Evolutionary conservation across 2,797 vertebrate species (phyloP).

Genomic region (Cheracebus regulus): DNA sequence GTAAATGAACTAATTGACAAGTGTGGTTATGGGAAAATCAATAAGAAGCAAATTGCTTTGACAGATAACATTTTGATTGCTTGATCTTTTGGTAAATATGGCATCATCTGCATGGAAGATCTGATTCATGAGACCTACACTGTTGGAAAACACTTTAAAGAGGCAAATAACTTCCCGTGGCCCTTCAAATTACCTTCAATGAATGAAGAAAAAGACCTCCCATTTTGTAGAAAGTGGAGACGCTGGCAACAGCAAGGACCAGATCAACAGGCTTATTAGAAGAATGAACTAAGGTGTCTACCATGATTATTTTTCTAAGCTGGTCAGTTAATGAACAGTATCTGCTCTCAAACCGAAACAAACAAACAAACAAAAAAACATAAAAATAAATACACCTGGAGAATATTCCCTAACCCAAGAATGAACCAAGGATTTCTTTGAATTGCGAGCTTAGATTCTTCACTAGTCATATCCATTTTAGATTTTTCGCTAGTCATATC

Average conservation of each 20-base stretch:
- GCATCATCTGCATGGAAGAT: too few relatives aligned
- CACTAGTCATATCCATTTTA: not conserved
- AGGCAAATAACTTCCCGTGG: too few relatives aligned
- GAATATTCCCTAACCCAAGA: not conserved
- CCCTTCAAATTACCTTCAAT: not conserved
- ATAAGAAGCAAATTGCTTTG: too few relatives aligned
- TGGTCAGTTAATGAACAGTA: not conserved
- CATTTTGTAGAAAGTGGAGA: not conserved
- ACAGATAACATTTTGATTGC: too few relatives aligned
- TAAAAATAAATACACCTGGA: not conserved
- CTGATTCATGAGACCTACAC: too few relatives aligned
- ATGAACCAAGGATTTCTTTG: not conserved
- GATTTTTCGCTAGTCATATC: not conserved
- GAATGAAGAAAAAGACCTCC: not conserved
- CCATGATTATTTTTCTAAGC: not conserved
- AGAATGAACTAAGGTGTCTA: not conserved
- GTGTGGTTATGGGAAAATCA: too few relatives aligned
- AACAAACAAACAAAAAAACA: not conserved
- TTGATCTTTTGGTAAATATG: too few relatives aligned
- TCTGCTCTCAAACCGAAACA: not conserved
- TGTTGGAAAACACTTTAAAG: too few relatives aligned
- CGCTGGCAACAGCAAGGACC: not conserved
- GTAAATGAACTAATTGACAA: too few relatives aligned
- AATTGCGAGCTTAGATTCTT: not conserved
- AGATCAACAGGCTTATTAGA: not conserved